Evolutionary conservation across 2,888 invertebrate genomes (phyloP).

Genomic region (Galerucella nymphaeae): DNA sequence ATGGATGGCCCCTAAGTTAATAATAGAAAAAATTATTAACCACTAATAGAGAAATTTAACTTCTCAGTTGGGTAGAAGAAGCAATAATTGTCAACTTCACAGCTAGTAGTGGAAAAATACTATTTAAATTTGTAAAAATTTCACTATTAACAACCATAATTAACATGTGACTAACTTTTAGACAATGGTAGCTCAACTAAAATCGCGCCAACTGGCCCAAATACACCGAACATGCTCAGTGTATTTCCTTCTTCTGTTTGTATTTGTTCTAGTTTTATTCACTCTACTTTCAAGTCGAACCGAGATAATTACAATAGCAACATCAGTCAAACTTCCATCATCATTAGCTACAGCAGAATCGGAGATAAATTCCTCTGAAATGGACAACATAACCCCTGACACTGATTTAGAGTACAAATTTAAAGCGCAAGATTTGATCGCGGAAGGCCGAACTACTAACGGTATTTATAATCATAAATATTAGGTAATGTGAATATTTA

Average conservation of each 20-base stretch:
- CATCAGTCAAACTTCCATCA: neutral
- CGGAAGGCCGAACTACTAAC: slow-evolving; percentile 44
- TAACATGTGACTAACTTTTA: too few species aligned
- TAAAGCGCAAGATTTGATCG: slow-evolving; percentile 52
- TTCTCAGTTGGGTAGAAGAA: too few species aligned
- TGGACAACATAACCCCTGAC: slow-evolving; percentile 9
- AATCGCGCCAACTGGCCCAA: too few species aligned
- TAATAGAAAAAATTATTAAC: too few species aligned
- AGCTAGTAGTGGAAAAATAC: too few species aligned
- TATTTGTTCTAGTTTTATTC: slow-evolving; percentile 26
- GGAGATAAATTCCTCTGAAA: neutral
- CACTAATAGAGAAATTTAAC: too few species aligned
- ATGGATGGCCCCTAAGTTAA: too few species aligned
- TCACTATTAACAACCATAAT: too few species aligned
- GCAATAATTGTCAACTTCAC: too few species aligned
- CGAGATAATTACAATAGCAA: neutral
- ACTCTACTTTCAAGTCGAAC: slow-evolving; percentile 3
- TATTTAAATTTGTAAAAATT: too few species aligned
- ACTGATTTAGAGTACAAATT: slow-evolving; percentile 48
- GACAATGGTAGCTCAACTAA: too few species aligned
- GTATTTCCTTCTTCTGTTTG: slow-evolving; percentile 7
- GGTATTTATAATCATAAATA: neutral
- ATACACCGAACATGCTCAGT: neutral
- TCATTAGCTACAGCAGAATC: neutral
- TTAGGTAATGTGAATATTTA: too few species aligned